Conservation (phyloP, 2,888 invertebrate genomes). For the Clivina fossor region DNA sequence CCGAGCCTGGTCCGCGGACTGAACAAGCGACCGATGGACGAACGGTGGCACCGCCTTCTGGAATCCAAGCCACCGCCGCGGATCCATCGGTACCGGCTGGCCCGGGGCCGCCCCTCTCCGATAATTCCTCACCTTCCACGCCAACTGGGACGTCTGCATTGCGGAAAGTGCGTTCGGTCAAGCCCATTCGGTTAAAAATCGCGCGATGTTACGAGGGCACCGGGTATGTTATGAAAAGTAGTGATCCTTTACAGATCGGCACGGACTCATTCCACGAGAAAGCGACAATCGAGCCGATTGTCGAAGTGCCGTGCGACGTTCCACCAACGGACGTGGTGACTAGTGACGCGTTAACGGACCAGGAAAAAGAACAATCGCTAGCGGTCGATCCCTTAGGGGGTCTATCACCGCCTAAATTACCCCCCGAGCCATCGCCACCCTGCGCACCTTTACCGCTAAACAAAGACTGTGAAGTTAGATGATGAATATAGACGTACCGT, state of each 20-base stretch:
- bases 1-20: conserved; percentile 34
- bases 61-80: conserved; percentile 22
- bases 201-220: conserved; percentile 79
- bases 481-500: conserved; percentile 60
- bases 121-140: conserved; percentile 23
- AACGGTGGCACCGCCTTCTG: conserved; percentile 35
- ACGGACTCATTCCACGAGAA: conserved; percentile 41
- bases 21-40: conserved; percentile 35
- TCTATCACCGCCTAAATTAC: conserved; percentile 3
- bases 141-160: conserved; percentile 49
- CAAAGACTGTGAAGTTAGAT: conserved; percentile 87
- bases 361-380: too few species aligned
- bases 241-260: conserved; percentile 43
- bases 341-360: neutral
- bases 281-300: conserved; percentile 39
- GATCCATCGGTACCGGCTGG: conserved; percentile 16
- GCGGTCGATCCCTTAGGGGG: neutral
- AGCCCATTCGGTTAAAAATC: conserved; percentile 82
- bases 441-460: conserved; percentile 64
- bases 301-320: conserved; percentile 37
- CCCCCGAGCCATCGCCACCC: too few species aligned
- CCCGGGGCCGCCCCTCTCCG: conserved; percentile 9
- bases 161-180: conserved; percentile 64
- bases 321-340: neutral
- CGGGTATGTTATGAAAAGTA: conserved; percentile 62